Conservation (phyloP, 1,140 invertebrate genomes). For the Drosophila paulistorum region DNA sequence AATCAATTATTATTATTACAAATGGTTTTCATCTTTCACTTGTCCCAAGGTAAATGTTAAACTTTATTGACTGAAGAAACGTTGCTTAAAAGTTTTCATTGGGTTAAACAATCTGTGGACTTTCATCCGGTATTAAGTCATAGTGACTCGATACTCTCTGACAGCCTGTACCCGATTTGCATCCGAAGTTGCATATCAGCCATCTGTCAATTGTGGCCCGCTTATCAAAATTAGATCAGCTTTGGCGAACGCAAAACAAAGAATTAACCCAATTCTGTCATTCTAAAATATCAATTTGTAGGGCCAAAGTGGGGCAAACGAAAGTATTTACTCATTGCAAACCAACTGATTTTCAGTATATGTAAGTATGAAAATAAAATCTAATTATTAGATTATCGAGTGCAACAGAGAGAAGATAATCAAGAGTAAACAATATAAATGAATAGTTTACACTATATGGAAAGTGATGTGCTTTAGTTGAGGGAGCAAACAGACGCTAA, state of each 20-base stretch:
- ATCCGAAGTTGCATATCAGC: constrained; percentile 39
- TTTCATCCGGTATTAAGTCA: constrained; percentile 12
- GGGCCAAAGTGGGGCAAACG: constrained; percentile 45
- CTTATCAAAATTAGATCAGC: constrained; percentile 67
- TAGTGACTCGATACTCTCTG: constrained; percentile 19
- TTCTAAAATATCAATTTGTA: constrained; percentile 47
- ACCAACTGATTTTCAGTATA: constrained; percentile 16
- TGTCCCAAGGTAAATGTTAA: too few species aligned
- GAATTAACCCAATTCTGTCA: constrained; percentile 73
- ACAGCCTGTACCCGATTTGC: constrained; percentile 14
- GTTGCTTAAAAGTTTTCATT: neutral
- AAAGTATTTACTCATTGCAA: constrained; percentile 49
- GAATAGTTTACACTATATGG: too few species aligned
- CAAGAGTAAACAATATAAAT: too few species aligned
- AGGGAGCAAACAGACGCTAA: too few species aligned
- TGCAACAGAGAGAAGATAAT: neutral
- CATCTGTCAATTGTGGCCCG: constrained; percentile 26
- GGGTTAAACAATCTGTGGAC: neutral
- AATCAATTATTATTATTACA: too few species aligned
- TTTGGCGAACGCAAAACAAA: constrained; percentile 50
- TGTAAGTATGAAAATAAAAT: neutral
- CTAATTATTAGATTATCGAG: neutral
- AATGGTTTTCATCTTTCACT: too few species aligned
- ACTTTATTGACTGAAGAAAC: too few species aligned
- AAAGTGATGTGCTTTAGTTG: too few species aligned